Base-by-base conservation (phyloP, 2,888 invertebrate genomes). In the Suillia variegata region DNA sequence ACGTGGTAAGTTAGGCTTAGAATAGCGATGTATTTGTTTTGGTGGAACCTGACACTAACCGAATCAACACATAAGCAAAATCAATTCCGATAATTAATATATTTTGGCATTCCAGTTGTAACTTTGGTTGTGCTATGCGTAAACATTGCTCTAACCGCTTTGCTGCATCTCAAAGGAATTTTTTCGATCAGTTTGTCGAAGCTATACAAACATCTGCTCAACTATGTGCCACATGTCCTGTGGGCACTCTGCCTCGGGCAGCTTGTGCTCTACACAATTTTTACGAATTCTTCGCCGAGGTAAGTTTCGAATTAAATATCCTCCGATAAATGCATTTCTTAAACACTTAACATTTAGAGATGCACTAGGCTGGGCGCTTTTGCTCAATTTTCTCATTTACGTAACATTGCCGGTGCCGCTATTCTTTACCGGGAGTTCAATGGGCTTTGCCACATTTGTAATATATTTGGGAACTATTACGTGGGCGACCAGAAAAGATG, bases 301-400 rank as follows among this genome's bases (percentile, higher is more conserved):
- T 82, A 70, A 68, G 69, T 67, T 26, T 6, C 26, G 26, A 38
- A 38, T 13, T 31, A 8, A 6, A 38, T 13, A 38, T 38, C 38
- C 12, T 31, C 6, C 31, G 6, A 31, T 31, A 31, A 8, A 8
- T 12, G 31, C 31, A 12, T 31, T 8, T 31, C 6, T 31, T 31
- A 31, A 12, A 8, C 6, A 6, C 31, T 31, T 8, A 6, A 8
- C 26, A 24, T 5, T 15, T 22, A 84, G 89, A 62, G 88, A 90
- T 73, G 85, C 87, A 57, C 83, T 91, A 17, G 89, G 89, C 26
- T 91, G 91, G 91, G 85, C 88, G 22, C 82, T 92, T 61, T 83
- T 92, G 52, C 80, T 90, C 69, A 87, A 89, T 71, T 92, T 90
- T 77, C 83, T 91, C 52, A 86, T 90, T 52, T 91, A 89, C 79